These are phyloP conservation scores for Halcyon leucocephala DNA, from an alignment of 2,797 vertebrate species.

Conservation along the genomic window DNA sequence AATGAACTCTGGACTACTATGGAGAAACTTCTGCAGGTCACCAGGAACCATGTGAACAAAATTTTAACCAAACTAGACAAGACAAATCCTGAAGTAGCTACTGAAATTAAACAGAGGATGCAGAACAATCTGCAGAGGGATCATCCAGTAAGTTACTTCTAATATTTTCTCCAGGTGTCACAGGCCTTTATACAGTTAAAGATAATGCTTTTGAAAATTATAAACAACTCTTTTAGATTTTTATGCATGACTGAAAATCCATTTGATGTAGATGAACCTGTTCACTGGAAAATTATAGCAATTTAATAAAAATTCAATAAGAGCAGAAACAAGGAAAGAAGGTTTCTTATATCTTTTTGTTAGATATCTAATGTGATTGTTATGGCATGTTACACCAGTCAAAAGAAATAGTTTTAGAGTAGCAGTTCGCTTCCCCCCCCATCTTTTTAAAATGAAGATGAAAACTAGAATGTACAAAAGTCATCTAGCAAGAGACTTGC, in stretches of 20 bases:
- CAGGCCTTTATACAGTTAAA: slow-evolving; percentile 58
- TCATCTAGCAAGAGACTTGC: slow-evolving; percentile 72
- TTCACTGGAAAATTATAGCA: slow-evolving; percentile 82
- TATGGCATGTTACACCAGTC: slow-evolving; percentile 76
- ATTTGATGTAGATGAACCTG: slow-evolving; percentile 79
- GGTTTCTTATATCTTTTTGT: slow-evolving; percentile 76
- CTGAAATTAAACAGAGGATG: slow-evolving; percentile 79
- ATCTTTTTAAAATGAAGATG: slow-evolving; percentile 74
- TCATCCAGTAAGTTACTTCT: slow-evolving; percentile 87
- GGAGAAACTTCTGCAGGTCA: slow-evolving; percentile 88
- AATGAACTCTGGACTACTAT: slow-evolving; percentile 88
- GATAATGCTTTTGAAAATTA: slow-evolving; percentile 68
- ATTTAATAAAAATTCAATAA: slow-evolving; percentile 79
- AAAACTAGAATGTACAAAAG: slow-evolving; percentile 73
- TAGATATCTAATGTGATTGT: slow-evolving; percentile 75
- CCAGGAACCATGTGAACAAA: slow-evolving; percentile 85
- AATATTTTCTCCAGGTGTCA: slow-evolving; percentile 64
- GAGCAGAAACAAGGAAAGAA: slow-evolving; percentile 75
- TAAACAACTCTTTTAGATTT: slow-evolving; percentile 75
- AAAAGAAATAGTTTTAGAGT: slow-evolving; percentile 76
- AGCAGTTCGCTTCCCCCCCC: slow-evolving; percentile 69
- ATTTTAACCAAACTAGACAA: slow-evolving; percentile 79
- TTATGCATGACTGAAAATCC: slow-evolving; percentile 78
- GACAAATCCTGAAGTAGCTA: slow-evolving; percentile 78
- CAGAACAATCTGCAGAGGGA: slow-evolving; percentile 85